Evolutionary conservation across 2,888 invertebrate genomes (phyloP), one percentile per base, ranked within the genome.

Genomic region (Cancer borealis): DNA sequence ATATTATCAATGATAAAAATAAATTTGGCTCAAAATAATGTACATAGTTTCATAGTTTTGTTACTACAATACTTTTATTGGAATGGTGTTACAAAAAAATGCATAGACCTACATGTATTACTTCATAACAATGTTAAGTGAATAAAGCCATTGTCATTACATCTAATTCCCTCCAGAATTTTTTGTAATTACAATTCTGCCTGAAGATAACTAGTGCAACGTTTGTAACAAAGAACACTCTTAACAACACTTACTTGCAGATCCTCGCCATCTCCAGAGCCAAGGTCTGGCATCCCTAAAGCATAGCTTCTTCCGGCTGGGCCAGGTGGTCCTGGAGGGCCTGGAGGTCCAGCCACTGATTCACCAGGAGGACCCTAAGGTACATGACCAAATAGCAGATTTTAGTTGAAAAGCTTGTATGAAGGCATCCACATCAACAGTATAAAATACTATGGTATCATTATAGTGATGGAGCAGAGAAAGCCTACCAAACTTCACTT

Each of bases 251-350:
- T 92, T 39, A 92, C 92, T n/a, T 79, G 6, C 17, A 46, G n/a
- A 79, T 92, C 73, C 47, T 92, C 92, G 14, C 92, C 92, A 45
- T 73, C 92, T 79, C 92, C 92, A 26, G 92, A 92, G 26, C 92
- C 92, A n/a, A 46, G 39, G 45, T 84, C 92, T 12, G 73, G 92
- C 92, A 92, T 79, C 8, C 79, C 92, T 47, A 47, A n/a, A 8
- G 8, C 12, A 39, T 45, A 66, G 17, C 73, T 73, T 73, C 21
- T 92, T 14, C 92, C 92, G 14, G 93, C 73, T 30, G 89, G 66
- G 12, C 93, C 93, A n/a, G 93, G 91, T 8, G 91, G 91, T 6
- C 93, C 93, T 8, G 93, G 93, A 17, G 93, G 93, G 21, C 93
- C 93, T 39, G 93, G 93, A 1, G 93, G 93, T 0, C 93, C 93